Percentiles rank a stretch among this genome's conserved stretches.
Evolutionary conservation across 2,888 invertebrate species (phyloP).

Genomic region (Meliscaeva auricollis): DNA sequence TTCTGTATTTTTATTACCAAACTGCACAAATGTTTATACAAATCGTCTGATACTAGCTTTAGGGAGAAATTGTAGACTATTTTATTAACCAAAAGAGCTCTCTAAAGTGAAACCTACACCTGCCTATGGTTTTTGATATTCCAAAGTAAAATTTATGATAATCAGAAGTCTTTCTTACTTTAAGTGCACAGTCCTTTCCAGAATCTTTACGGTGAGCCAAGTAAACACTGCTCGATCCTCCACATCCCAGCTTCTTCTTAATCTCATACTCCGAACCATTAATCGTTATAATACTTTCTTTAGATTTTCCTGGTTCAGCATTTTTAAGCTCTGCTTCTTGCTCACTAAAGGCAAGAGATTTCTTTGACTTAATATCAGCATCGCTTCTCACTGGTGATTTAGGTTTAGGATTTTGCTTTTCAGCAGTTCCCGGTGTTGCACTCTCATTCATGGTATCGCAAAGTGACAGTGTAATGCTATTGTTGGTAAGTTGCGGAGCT

Average conservation of each 20-base stretch:
- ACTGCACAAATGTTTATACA: too few species aligned
- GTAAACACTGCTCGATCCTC: slow-evolving; percentile 95
- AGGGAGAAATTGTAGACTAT: too few species aligned
- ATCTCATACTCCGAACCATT: slow-evolving; percentile 90
- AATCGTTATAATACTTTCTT: slow-evolving; percentile 86
- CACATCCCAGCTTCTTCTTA: slow-evolving; percentile 91
- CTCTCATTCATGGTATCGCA: slow-evolving; percentile 81
- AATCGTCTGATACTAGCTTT: too few species aligned
- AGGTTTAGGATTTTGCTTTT: slow-evolving; percentile 62
- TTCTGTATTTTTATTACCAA: too few species aligned
- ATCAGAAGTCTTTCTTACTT: slow-evolving; percentile 77
- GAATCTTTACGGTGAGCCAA: slow-evolving; percentile 80
- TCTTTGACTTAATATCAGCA: slow-evolving; percentile 78
- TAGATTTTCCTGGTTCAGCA: slow-evolving; percentile 54
- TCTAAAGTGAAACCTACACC: too few species aligned
- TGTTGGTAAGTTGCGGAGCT: slow-evolving; percentile 79
- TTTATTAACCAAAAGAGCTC: too few species aligned
- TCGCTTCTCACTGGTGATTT: slow-evolving; percentile 46
- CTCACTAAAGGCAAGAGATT: slow-evolving; percentile 78
- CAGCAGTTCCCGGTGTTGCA: slow-evolving; percentile 78
- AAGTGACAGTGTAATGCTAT: slow-evolving; percentile 81
- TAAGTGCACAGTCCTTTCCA: slow-evolving; percentile 81
- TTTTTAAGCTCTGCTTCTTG: slow-evolving; percentile 45
- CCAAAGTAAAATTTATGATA: background rate
- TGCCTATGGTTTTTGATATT: too few species aligned